Base-by-base conservation (phyloP, 2,113 vertebrate genomes). In the Chaetodon auriga region DNA sequence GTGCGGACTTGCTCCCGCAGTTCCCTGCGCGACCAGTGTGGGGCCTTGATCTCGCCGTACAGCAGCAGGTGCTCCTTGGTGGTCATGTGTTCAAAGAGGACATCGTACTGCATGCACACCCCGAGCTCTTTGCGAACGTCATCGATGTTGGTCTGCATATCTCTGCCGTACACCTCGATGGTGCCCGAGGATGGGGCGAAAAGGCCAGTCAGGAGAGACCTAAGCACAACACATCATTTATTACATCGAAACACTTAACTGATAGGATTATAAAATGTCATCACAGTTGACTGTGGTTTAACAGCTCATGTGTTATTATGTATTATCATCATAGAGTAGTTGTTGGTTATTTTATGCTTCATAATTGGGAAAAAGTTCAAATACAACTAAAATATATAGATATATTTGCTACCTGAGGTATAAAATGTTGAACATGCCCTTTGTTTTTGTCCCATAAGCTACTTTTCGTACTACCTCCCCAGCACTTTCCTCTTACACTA, bases 81-180 rank as follows among this genome's bases (percentile, higher is more conserved):
- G 48, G 97, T 99, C 82, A 99, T 97, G 83, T 98, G 97, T 78
- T 97, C 95, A 78, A 99, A 99, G 70, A 97, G 94, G 74, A 99
- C 97, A 0, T 99, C 96, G 1, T 99, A 98, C 80, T 99, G 98
- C 98, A 99, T 99, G 88, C 98, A 99, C 70, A 99, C 97, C 0
- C 98, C 98, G 86, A 99, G 96, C 62, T 95, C 96, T 87, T 94
- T 96, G 72, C 97, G 96, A 19, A 98, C 86, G 0, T 92, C 92
- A 7, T 96, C 93, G 0, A 96, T 95, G 78, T 96, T 94, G 35
- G 85, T 91, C 87, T 95, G 95, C 94, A 97, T 97, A 83, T 99
- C 97, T 90, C 94, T 96, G 25, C 96, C 97, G 7, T 97, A 98
- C 11, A 99, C 96, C 90, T 97, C 94, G 58, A 99, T 97, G 1